Conservation (phyloP, 2,113 vertebrate species). For the Mola mola region DNA sequence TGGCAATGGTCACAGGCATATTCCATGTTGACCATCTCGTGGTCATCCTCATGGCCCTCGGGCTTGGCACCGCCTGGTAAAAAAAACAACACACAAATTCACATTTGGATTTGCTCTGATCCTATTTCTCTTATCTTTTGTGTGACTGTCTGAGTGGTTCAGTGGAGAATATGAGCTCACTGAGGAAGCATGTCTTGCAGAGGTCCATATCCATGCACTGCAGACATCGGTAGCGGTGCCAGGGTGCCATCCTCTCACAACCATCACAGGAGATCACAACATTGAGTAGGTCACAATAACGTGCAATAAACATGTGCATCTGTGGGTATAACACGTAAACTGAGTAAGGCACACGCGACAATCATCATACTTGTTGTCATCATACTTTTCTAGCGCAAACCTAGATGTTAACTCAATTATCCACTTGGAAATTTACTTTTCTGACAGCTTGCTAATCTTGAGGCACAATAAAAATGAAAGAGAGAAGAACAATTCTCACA, state of each 20-base stretch:
- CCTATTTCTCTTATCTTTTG: too few species aligned
- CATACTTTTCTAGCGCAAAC: too few species aligned
- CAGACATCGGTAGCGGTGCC: constrained; percentile 96
- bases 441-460: too few species aligned
- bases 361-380: too few species aligned
- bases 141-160: not conserved
- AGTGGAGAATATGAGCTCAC: constrained; percentile 73
- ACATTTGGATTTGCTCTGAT: not conserved
- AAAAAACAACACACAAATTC: not conserved
- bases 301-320: constrained; percentile 99
- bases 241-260: constrained; percentile 94
- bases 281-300: constrained; percentile 95
- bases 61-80: constrained; percentile 93
- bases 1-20: constrained; percentile 96
- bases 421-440: too few species aligned
- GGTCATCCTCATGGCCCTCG: constrained; percentile 94
- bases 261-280: constrained; percentile 98
- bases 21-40: constrained; percentile 99
- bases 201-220: constrained; percentile 98
- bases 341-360: too few species aligned
- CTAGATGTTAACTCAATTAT: too few species aligned
- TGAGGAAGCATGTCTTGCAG: constrained; percentile 96
- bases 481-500: too few species aligned
- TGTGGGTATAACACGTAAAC: constrained; percentile 45
- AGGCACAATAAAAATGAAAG: too few species aligned